Evolutionary conservation across 2,888 invertebrate genomes (phyloP), one percentile per base, ranked within the genome.

Genomic region (Saturnia pavonia): DNA sequence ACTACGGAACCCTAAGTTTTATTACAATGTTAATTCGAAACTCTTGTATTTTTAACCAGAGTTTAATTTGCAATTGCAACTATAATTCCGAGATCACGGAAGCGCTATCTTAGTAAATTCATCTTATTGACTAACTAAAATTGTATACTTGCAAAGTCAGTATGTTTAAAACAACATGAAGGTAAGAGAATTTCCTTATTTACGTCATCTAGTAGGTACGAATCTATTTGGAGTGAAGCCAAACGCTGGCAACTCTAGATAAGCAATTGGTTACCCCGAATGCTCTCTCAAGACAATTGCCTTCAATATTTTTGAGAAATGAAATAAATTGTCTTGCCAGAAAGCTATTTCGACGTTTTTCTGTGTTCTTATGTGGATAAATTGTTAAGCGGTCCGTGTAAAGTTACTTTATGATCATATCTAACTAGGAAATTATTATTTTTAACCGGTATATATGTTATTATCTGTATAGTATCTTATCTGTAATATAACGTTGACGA

Each of bases 171-270:
- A 69, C 27, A 73, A 74, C 45, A 54, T 43, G 67, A 67, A 71
- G 69, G 69, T 75, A 79, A 75, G 77, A 82, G 77, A 80, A 79
- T 77, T 78, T 72, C 74, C 76, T 79, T 76, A 77, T 80, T 78
- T 77, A 76, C 73, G 79, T 81, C 75, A 77, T 77, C 74, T 73
- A 72, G 66, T n/a, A n/a, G n/a, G n/a, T 73, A 75, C 74, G 76
- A 83, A 85, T 85, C 83, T 85, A 85, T 83, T 87, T 87, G 87
- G 88, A 86, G 77, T 76, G 77, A 74, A 81, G 88, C 87, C 87
- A 87, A 84, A 82, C 81, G 77, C 73, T 78, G 78, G 77, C 74
- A 76, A 79, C 72, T 78, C 76, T 74, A 84, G 83, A 88, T 84
- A 88, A 85, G 83, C 85, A 85, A 84, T 86, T 84, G 85, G 82